phyloP scores from a whole-genome alignment of 2,113 vertebrate genomes.

The Takifugu bimaculatus region DNA sequence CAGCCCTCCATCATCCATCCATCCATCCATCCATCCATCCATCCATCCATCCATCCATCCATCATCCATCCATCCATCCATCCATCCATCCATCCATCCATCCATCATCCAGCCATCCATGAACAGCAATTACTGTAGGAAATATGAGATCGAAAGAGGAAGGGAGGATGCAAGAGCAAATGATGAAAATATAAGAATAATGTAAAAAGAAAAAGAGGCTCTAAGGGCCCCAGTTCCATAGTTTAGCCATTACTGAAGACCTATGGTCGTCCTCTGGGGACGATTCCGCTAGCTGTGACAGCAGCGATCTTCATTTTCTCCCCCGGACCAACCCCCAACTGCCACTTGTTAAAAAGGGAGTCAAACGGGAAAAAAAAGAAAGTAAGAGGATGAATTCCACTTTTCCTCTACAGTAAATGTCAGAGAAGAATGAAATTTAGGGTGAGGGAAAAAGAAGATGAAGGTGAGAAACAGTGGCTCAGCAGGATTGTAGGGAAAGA shows the following conservation, averaged over 20 bases:
- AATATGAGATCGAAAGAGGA: background rate
- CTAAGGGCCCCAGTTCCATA: conserved; percentile 27
- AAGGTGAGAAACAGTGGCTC: background rate
- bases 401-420: background rate
- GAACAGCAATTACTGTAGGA: too few species aligned
- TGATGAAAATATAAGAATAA: conserved; percentile 22
- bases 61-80: too few species aligned
- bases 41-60: too few species aligned
- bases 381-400: background rate
- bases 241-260: conserved; percentile 50
- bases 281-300: conserved; percentile 37
- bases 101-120: too few species aligned
- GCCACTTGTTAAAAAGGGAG: conserved; percentile 57
- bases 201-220: conserved; percentile 26
- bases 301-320: conserved; percentile 46
- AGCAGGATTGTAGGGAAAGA: background rate
- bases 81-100: too few species aligned
- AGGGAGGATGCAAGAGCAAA: background rate
- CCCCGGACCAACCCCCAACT: conserved; percentile 31
- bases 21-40: too few species aligned
- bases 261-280: conserved; percentile 36
- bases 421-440: background rate
- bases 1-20: too few species aligned
- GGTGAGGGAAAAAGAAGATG: background rate
- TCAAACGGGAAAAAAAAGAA: background rate